Evolutionary conservation across 1,140 invertebrate genomes (phyloP).

Genomic region (Cotesia typhae): DNA sequence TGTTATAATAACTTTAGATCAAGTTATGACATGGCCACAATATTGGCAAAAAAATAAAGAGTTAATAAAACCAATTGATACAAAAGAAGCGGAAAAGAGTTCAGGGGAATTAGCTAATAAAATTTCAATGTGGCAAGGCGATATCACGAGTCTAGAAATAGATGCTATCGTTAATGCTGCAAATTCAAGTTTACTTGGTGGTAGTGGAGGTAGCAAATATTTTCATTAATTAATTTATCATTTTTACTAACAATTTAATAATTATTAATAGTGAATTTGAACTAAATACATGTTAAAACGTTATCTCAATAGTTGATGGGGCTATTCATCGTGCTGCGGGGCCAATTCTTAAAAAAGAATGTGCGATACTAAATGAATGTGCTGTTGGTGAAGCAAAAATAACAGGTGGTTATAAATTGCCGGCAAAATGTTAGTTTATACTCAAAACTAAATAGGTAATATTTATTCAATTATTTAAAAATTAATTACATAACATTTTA

Average conservation of each 20-base stretch:
- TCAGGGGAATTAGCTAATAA: slow-evolving; percentile 68
- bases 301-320: slow-evolving; percentile 74
- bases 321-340: slow-evolving; percentile 86
- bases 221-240: neutral
- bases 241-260: neutral
- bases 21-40: slow-evolving; percentile 72
- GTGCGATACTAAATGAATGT: slow-evolving; percentile 76
- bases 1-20: slow-evolving; percentile 58
- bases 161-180: slow-evolving; percentile 95
- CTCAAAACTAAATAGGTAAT: slow-evolving; percentile 42
- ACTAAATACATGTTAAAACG: neutral
- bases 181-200: slow-evolving; percentile 79
- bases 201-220: slow-evolving; percentile 74
- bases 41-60: slow-evolving; percentile 63
- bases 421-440: slow-evolving; percentile 73
- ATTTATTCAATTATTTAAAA: neutral
- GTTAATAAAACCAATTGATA: slow-evolving; percentile 50
- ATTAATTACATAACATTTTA: slow-evolving; percentile 53
- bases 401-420: slow-evolving; percentile 80
- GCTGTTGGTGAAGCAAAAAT: slow-evolving; percentile 82
- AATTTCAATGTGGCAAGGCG: slow-evolving; percentile 77
- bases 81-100: slow-evolving; percentile 55
- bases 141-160: slow-evolving; percentile 88
- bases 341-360: slow-evolving; percentile 74
- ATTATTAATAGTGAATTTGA: neutral